These are phyloP conservation scores for Mycetomoellerius zeteki DNA, from an alignment of 1,140 invertebrate species.

Conservation along the genomic window DNA sequence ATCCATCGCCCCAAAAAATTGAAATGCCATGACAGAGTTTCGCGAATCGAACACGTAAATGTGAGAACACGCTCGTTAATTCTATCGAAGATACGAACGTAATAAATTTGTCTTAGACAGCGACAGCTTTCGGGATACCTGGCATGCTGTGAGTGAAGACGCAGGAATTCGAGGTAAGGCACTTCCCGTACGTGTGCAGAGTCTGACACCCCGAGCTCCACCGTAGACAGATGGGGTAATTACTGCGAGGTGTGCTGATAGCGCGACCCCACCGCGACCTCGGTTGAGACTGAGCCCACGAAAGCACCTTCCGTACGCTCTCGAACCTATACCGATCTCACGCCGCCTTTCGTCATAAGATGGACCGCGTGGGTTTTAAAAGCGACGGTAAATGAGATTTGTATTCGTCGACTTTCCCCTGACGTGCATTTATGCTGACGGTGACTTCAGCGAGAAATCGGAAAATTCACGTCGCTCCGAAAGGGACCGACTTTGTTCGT, in stretches of 20 bases:
- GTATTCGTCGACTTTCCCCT: constrained; percentile 22
- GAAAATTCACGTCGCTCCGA: not conserved
- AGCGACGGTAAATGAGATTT: constrained; percentile 35
- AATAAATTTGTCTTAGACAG: constrained; percentile 79
- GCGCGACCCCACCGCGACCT: constrained; percentile 58
- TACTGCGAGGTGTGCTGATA: constrained; percentile 78
- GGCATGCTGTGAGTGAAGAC: constrained; percentile 69
- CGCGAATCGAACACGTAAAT: not conserved
- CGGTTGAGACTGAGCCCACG: not conserved
- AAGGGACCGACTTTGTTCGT: constrained; percentile 1
- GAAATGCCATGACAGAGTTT: not conserved
- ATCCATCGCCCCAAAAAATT: not conserved
- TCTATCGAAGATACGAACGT: constrained; percentile 70
- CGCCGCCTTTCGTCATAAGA: not conserved
- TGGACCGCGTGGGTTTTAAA: constrained; percentile 39
- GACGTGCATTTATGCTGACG: constrained; percentile 5
- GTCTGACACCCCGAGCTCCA: constrained; percentile 73
- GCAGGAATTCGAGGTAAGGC: constrained; percentile 61
- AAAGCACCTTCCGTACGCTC: constrained; percentile 6
- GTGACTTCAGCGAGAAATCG: constrained; percentile 15
- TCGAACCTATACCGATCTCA: not conserved
- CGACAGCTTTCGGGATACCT: constrained; percentile 69
- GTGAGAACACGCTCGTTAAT: constrained; percentile 47
- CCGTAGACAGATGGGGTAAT: constrained; percentile 80
- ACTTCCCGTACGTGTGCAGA: constrained; percentile 59